Percentiles rank a stretch among this genome's conserved stretches.
These are phyloP conservation scores for Chironomus riparius DNA, from an alignment of 2,888 invertebrate genomes.

Conservation along the genomic window DNA sequence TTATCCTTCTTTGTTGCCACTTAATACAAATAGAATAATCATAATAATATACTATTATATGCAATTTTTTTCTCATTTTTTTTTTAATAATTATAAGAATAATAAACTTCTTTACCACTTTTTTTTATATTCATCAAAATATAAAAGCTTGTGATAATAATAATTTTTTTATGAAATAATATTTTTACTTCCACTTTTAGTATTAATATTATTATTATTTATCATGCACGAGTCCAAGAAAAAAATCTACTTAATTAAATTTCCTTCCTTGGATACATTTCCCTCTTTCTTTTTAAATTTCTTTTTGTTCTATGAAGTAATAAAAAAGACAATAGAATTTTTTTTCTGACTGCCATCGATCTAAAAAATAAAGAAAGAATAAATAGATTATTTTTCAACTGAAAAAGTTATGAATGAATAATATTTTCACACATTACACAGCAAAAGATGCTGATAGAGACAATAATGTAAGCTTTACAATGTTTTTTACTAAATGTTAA, in stretches of 20 bases:
- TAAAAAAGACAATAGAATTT: slow-evolving; percentile 27
- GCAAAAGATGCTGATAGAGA: too few relatives aligned
- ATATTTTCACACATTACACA: too few relatives aligned
- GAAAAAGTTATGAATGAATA: too few relatives aligned
- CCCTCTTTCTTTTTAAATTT: slow-evolving; percentile 10
- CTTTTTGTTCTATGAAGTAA: slow-evolving; percentile 27
- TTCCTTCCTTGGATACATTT: neutral
- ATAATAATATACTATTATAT: slow-evolving; percentile 2
- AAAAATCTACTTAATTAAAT: neutral
- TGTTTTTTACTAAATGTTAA: too few relatives aligned
- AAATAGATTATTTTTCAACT: neutral
- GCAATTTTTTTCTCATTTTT: neutral
- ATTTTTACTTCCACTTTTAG: neutral
- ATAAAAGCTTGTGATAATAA: slow-evolving; percentile 1
- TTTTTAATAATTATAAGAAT: neutral
- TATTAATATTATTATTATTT: neutral
- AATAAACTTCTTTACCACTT: slow-evolving; percentile 1
- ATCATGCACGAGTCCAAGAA: slow-evolving; percentile 3
- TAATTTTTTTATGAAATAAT: neutral
- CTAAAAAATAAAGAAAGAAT: slow-evolving; percentile 4
- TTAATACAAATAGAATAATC: slow-evolving; percentile 4
- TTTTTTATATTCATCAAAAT: neutral
- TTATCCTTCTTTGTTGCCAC: neutral
- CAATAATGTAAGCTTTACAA: too few relatives aligned
- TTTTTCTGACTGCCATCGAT: slow-evolving; percentile 22